A percentile compares a stretch with the other conserved stretches of the same genome.
These are phyloP conservation scores for Mamestra brassicae DNA, from an alignment of 2,888 invertebrate genomes.

Conservation along the genomic window DNA sequence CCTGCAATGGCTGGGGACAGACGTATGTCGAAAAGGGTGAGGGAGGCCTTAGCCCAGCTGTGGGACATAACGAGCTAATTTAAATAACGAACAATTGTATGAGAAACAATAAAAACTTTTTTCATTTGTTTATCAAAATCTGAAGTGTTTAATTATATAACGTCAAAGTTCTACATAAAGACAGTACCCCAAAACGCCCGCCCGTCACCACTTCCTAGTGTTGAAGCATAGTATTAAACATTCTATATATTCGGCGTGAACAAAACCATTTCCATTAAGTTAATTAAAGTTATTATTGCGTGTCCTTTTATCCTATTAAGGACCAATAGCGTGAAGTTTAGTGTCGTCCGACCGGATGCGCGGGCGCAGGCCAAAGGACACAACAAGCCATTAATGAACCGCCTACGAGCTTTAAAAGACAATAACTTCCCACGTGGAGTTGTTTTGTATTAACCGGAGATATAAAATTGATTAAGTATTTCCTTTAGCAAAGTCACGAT, in stretches of 20 bases:
- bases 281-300: background rate
- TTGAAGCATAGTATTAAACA: background rate
- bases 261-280: background rate
- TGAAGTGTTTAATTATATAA: too few relatives aligned
- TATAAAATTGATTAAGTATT: background rate
- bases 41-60: too few relatives aligned
- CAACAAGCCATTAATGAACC: conserved; percentile 4
- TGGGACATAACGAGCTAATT: too few relatives aligned
- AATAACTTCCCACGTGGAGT: conserved; percentile 23
- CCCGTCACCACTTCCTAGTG: too few relatives aligned
- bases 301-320: conserved; percentile 3
- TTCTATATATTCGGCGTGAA: background rate
- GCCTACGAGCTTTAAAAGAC: conserved; percentile 22
- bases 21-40: too few relatives aligned
- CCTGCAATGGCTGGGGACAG: too few relatives aligned
- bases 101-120: too few relatives aligned
- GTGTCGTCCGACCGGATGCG: conserved; percentile 24
- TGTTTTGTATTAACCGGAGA: background rate
- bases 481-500: background rate
- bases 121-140: too few relatives aligned
- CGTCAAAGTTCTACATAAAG: too few relatives aligned
- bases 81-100: too few relatives aligned
- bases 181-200: too few relatives aligned
- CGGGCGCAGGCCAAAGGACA: conserved; percentile 25
- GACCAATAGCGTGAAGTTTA: conserved; percentile 16